Conservation (phyloP, 2,113 vertebrate species). For the Sakesphorus luctuosus region DNA sequence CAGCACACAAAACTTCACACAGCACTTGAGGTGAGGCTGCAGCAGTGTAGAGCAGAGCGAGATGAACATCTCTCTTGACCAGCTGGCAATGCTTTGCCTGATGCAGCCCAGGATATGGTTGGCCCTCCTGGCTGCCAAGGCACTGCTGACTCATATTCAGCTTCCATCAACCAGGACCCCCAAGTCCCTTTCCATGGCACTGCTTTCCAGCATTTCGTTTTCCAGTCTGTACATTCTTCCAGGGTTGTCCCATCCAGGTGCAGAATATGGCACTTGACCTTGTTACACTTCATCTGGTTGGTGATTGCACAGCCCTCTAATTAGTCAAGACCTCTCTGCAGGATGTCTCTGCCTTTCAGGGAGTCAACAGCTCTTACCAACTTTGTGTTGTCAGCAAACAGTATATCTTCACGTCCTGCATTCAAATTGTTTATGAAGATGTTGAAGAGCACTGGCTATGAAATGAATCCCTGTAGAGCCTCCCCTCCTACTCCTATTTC, state of each 20-base stretch:
- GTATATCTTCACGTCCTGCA: neutral
- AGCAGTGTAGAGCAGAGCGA: rapidly evolving
- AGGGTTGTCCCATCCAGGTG: neutral
- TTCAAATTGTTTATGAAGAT: rapidly evolving
- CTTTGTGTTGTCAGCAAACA: neutral
- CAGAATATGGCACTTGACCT: neutral
- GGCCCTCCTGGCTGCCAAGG: neutral
- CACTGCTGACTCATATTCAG: neutral
- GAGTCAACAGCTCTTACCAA: neutral
- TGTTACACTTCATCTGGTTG: neutral
- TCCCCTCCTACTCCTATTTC: neutral
- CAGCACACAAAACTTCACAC: neutral
- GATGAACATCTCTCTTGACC: neutral
- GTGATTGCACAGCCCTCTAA: neutral
- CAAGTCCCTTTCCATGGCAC: neutral
- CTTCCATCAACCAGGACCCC: neutral
- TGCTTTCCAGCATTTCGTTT: neutral
- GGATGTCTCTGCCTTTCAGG: neutral
- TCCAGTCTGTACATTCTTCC: neutral
- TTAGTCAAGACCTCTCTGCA: neutral
- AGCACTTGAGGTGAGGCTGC: rapidly evolving
- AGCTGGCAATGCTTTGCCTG: rapidly evolving
- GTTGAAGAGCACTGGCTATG: neutral
- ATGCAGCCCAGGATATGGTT: rapidly evolving
- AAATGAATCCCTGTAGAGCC: neutral